phyloP scores from a whole-genome alignment of 2,888 invertebrate genomes.

The Molanna angustata region DNA sequence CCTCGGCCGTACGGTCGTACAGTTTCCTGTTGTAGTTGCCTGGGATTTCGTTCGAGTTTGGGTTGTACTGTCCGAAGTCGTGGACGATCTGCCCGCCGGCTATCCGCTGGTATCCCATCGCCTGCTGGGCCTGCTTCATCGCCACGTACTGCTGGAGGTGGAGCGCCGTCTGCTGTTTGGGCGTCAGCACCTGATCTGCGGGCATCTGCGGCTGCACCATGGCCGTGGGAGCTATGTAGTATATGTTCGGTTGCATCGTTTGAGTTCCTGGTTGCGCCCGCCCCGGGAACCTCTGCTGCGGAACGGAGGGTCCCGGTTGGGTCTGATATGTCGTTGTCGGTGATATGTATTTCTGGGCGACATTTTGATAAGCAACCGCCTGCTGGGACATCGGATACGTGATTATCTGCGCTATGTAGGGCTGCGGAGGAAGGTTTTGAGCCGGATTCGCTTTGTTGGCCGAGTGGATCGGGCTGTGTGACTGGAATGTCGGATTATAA shows the following conservation, averaged over 20 bases:
- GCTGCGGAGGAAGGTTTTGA: constrained; percentile 40
- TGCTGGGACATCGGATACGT: constrained; percentile 52
- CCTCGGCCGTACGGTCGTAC: constrained; percentile 33
- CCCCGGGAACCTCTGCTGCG: constrained; percentile 25
- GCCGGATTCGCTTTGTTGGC: constrained; percentile 36
- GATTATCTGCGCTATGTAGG: constrained; percentile 52
- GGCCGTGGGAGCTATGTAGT: constrained; percentile 42
- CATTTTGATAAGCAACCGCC: constrained; percentile 44
- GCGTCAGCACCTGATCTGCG: constrained; percentile 45
- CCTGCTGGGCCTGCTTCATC: constrained; percentile 55
- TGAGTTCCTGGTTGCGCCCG: constrained; percentile 30
- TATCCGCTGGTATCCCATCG: constrained; percentile 45
- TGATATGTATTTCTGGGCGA: constrained; percentile 49
- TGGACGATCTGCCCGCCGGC: constrained; percentile 23
- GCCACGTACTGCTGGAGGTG: constrained; percentile 54
- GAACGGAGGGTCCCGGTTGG: constrained; percentile 10
- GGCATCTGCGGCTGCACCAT: constrained; percentile 36
- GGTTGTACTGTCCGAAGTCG: constrained; percentile 38
- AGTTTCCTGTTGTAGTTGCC: constrained; percentile 43
- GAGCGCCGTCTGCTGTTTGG: constrained; percentile 51
- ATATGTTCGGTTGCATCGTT: constrained; percentile 44
- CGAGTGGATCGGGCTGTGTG: constrained; percentile 51
- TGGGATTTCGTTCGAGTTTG: constrained; percentile 49
- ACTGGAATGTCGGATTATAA: constrained; percentile 55
- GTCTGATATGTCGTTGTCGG: constrained; percentile 50